Evolutionary conservation across 2,888 invertebrate species (phyloP), one percentile per base, ranked within the genome.

Genomic region (Hermaeophaga mercurialis): DNA sequence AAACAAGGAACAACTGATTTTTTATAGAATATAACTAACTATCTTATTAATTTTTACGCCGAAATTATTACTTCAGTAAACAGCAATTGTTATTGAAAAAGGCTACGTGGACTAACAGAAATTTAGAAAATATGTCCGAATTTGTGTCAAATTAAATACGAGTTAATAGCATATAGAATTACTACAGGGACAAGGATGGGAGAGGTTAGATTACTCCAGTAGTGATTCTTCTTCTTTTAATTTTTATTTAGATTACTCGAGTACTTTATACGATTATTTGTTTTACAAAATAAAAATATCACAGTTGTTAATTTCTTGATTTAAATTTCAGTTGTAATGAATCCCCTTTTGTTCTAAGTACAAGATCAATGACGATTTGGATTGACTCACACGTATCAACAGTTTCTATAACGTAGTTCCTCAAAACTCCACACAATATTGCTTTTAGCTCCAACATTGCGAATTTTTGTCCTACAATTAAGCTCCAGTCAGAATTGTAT

Each of bases 381-480:
- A 78, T 68, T 11, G 81, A 80, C 19, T 78, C 78, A 9, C 76
- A 70, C 8, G 75, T 78, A n/a, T 82, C 80, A 2, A 79, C 73
- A 0, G 83, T 77, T 36, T 78, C 70, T 26, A 88, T 63, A 14
- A 67, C 76, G 70, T 81, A 87, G 59, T 80, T 79, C 9, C 80
- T 73, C 12, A 85, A 68, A 8, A 87, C 75, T 14, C 80, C 79
- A 11, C 82, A 80, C 14, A 88, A 67, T 1, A 84, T 68, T 54
- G 83, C 80, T 71, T 83, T 83, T 11, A 86, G 81, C 71, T 88
- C 88, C 33, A 85, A 70, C 74, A 85, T 81, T 0, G 87, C 87
- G 67, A 85, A 88, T 62, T 83, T 82, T 73, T 87, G 84, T n/a
- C 88, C 86, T 85, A 75, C 2, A 78, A 79, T 7, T 76, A 71